Evolutionary conservation across 2,113 vertebrate genomes (phyloP).

Genomic region (Misgurnus anguillicaudatus): DNA sequence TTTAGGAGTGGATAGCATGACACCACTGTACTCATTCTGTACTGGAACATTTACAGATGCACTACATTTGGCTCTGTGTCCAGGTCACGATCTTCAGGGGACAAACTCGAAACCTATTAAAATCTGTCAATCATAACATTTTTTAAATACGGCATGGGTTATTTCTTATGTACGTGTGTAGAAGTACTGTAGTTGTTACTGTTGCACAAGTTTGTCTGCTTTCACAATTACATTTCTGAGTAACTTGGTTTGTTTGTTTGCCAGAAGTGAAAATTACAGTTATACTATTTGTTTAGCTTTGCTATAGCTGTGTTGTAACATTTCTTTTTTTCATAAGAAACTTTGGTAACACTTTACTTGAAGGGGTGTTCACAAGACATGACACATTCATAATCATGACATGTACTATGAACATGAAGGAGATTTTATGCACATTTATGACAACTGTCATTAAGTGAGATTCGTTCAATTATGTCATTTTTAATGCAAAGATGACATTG

Average conservation of each 20-base stretch:
- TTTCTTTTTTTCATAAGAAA: too few relatives aligned
- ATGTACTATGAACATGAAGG: too few relatives aligned
- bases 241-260: background rate
- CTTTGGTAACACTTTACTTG: background rate
- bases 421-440: too few relatives aligned
- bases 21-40: conserved; percentile 78
- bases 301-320: background rate
- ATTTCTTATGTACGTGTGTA: background rate
- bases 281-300: background rate
- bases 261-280: too few relatives aligned
- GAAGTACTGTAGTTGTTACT: background rate
- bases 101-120: conserved; percentile 67
- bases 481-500: too few relatives aligned
- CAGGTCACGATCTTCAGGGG: conserved; percentile 72
- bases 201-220: background rate
- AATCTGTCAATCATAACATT: conserved; percentile 54
- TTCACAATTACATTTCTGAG: background rate
- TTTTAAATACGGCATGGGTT: background rate
- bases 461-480: too few relatives aligned
- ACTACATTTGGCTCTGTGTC: conserved; percentile 73
- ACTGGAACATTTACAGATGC: conserved; percentile 67
- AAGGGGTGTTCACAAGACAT: too few relatives aligned
- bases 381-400: too few relatives aligned
- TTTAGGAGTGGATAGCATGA: conserved; percentile 76
- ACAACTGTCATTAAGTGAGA: too few relatives aligned